phyloP scores from a whole-genome alignment of 2,888 invertebrate species.

The Microctonus hyperodae region DNA sequence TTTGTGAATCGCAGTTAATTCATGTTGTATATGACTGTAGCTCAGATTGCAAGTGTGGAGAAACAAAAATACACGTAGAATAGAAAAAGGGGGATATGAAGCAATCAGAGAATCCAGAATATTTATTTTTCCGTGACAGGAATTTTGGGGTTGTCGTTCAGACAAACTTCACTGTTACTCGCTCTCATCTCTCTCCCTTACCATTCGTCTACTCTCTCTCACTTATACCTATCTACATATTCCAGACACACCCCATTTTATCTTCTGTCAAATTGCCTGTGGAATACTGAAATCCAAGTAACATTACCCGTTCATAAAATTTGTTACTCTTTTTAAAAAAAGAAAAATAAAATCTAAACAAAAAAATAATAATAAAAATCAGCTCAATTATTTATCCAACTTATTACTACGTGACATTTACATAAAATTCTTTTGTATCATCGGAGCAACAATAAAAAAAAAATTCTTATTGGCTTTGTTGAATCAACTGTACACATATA shows the following conservation, averaged over 20 bases:
- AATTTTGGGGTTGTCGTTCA: background rate
- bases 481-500: conserved; percentile 1
- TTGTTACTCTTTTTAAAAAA: background rate
- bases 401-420: background rate
- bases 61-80: background rate
- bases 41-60: background rate
- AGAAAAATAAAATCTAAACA: background rate
- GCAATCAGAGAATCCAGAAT: conserved; percentile 16
- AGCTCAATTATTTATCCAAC: background rate
- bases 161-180: background rate
- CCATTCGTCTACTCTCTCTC: background rate
- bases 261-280: background rate
- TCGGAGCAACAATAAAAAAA: background rate
- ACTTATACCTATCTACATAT: background rate
- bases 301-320: background rate
- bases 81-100: background rate
- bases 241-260: conserved; percentile 10
- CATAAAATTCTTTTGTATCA: background rate
- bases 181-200: background rate
- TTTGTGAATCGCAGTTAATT: background rate
- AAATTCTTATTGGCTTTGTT: background rate
- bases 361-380: conserved; percentile 3
- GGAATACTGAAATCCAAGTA: background rate
- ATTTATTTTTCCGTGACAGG: conserved; percentile 22
- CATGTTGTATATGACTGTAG: background rate